phyloP scores from a whole-genome alignment of 2,797 vertebrate species.

The Myioborus melanocephalus region DNA sequence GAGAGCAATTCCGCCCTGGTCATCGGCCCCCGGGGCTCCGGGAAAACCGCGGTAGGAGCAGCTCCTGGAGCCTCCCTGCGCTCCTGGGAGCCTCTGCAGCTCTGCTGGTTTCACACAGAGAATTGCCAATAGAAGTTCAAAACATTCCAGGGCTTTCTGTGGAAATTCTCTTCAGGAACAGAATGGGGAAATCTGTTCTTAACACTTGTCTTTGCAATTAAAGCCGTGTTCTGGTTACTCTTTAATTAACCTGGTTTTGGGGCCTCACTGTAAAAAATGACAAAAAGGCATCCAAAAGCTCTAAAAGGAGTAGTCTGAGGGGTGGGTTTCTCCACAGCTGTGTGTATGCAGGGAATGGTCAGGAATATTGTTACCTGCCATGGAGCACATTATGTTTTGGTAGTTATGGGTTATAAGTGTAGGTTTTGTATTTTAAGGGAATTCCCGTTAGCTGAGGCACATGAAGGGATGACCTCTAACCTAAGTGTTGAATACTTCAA shows the following conservation, averaged over 20 bases:
- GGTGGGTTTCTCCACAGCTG: not conserved
- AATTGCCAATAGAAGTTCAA: not conserved
- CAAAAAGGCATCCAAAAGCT: not conserved
- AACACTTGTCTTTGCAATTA: not conserved
- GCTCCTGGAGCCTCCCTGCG: not conserved
- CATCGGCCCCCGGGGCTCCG: slow-evolving; percentile 89
- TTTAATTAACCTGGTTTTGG: not conserved
- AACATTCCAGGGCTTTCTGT: not conserved
- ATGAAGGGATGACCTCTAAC: not conserved
- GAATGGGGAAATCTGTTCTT: not conserved
- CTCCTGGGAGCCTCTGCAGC: not conserved
- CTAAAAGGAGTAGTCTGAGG: not conserved
- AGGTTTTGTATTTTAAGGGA: not conserved
- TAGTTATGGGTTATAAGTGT: not conserved
- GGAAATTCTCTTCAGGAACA: not conserved
- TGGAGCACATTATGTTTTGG: not conserved
- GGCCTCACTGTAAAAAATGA: not conserved
- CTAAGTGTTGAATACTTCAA: not conserved
- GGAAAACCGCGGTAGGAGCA: slow-evolving; percentile 87
- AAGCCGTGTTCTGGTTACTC: not conserved
- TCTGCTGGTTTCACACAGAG: not conserved
- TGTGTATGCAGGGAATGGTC: not conserved
- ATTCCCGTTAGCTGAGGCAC: not conserved
- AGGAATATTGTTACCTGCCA: not conserved
- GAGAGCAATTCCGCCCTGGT: slow-evolving; percentile 96